Percentiles rank a stretch among this genome's conserved stretches.
These are phyloP conservation scores for Sabellastarte sp. DNA, from an alignment of 2,888 invertebrate species.

Conservation along the genomic window DNA sequence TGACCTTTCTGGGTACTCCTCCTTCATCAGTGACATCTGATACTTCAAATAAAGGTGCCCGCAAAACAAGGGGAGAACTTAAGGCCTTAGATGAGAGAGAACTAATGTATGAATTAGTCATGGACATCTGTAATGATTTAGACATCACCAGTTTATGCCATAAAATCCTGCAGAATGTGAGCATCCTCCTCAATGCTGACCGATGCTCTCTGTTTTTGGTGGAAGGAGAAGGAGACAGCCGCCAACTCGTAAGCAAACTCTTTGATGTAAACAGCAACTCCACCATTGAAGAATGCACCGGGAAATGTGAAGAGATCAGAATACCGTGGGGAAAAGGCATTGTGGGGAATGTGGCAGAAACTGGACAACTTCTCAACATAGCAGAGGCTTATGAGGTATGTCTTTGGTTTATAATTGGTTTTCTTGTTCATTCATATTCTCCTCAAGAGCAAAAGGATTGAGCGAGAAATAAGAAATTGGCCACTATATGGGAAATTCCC, in stretches of 20 bases:
- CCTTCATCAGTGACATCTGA: constrained; percentile 2
- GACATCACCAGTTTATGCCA: constrained; percentile 56
- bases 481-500: too few relatives aligned
- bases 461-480: too few relatives aligned
- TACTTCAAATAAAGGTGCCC: constrained; percentile 52
- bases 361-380: constrained; percentile 51
- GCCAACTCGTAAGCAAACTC: constrained; percentile 64
- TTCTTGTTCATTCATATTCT: too few relatives aligned
- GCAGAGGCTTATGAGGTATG: constrained; percentile 55
- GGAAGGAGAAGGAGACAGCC: constrained; percentile 61
- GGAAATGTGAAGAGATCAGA: constrained; percentile 82
- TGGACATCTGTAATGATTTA: constrained; percentile 57
- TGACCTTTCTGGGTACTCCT: constrained; percentile 72
- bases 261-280: constrained; percentile 54
- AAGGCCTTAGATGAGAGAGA: constrained; percentile 55
- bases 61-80: constrained; percentile 64
- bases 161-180: constrained; percentile 57
- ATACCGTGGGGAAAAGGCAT: constrained; percentile 54
- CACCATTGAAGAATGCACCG: constrained; percentile 79
- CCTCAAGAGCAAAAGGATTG: too few relatives aligned
- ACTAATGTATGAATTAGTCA: constrained; percentile 57
- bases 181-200: constrained; percentile 55
- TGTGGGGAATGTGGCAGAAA: constrained; percentile 53
- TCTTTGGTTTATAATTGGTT: too few relatives aligned
- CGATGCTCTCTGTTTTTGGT: constrained; percentile 57